These are phyloP conservation scores for Petrocephalus microphthalmus DNA, from an alignment of 2,113 vertebrate genomes.

Conservation along the genomic window DNA sequence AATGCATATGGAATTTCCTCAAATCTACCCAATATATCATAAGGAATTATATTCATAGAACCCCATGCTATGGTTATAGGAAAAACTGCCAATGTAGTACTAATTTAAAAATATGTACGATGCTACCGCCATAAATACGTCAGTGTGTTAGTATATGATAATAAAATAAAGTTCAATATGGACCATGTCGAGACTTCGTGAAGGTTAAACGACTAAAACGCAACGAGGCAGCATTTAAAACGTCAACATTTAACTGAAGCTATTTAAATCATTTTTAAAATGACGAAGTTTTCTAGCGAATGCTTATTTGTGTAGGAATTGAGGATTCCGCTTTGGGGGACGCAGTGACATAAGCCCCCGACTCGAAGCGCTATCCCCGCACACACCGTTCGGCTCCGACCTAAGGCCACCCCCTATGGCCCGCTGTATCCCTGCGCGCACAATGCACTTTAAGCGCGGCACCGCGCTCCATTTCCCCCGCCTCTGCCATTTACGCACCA, in stretches of 20 bases:
- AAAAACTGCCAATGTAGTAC: not conserved
- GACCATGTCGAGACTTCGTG: not conserved
- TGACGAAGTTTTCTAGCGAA: not conserved
- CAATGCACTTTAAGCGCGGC: conserved; percentile 10
- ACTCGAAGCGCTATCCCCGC: not conserved
- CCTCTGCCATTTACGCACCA: not conserved
- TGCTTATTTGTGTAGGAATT: not conserved
- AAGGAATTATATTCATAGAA: not conserved
- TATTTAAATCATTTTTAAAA: not conserved
- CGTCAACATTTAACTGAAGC: not conserved
- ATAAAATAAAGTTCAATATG: not conserved
- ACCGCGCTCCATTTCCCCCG: not conserved
- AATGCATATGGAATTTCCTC: not conserved
- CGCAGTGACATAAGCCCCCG: not conserved
- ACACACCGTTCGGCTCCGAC: conserved; percentile 49
- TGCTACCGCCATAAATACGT: not conserved
- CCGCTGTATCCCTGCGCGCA: conserved; percentile 37
- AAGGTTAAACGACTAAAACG: not conserved
- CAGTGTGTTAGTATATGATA: not conserved
- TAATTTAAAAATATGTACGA: not conserved
- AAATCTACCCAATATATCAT: not conserved
- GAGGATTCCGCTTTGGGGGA: not conserved
- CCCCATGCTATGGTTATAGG: not conserved
- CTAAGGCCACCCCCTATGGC: conserved; percentile 41
- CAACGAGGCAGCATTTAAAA: not conserved